Percentiles rank a stretch among this genome's conserved stretches.
Evolutionary conservation across 1,140 invertebrate species (phyloP).

Genomic region (Drosophila arawakana): DNA sequence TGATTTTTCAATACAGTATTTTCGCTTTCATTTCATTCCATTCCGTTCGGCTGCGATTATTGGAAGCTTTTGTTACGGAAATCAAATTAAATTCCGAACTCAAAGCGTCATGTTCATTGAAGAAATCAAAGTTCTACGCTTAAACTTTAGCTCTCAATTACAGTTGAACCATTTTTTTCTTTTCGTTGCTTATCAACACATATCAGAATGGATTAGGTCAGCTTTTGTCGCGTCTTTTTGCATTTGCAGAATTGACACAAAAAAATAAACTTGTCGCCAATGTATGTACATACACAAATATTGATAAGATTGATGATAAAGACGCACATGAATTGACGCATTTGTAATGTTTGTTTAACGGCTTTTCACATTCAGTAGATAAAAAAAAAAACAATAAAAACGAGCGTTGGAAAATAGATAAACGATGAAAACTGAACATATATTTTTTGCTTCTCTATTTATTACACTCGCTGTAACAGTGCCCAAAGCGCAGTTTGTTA

Average conservation of each 20-base stretch:
- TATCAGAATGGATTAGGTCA: neutral
- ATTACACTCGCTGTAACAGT: slow-evolving; percentile 32
- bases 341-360: slow-evolving; percentile 52
- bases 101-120: slow-evolving; percentile 4
- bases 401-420: slow-evolving; percentile 47
- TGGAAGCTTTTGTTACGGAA: slow-evolving; percentile 36
- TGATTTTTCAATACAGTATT: slow-evolving; percentile 51
- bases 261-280: slow-evolving; percentile 24
- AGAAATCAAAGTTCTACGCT: slow-evolving; percentile 2
- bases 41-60: slow-evolving; percentile 9
- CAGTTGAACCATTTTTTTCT: slow-evolving; percentile 2
- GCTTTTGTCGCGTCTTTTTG: neutral
- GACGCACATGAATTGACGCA: slow-evolving; percentile 13
- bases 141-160: neutral
- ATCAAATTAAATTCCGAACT: slow-evolving; percentile 34
- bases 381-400: slow-evolving; percentile 42
- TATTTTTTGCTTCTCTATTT: slow-evolving; percentile 8
- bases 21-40: slow-evolving; percentile 59
- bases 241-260: slow-evolving; percentile 43
- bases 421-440: slow-evolving; percentile 37
- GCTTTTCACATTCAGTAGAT: slow-evolving; percentile 32
- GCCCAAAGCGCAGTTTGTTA: slow-evolving; percentile 47
- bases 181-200: slow-evolving; percentile 1
- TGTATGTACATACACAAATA: neutral
- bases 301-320: slow-evolving; percentile 58